Evolutionary conservation across 2,888 invertebrate genomes (phyloP), one percentile per base, ranked within the genome.

Genomic region (Scaptodrosophila latifasciaeformis): DNA sequence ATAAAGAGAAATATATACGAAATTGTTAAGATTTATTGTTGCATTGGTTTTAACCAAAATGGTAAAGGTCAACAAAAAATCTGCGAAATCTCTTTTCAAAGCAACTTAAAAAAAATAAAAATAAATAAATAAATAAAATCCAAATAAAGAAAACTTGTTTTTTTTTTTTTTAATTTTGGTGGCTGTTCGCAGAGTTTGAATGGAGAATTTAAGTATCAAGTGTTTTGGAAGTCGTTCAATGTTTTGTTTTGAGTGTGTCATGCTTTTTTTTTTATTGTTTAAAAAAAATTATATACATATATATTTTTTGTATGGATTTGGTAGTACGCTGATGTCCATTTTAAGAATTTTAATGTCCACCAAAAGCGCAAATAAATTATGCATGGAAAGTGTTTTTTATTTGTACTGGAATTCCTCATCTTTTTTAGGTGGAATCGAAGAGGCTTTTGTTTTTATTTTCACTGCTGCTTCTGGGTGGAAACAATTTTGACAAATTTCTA

Each of bases 111-210:
- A 37, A 6, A 42, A n/a, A 27, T 7, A 50, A 31, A 9, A 12
- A 24, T 18, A 42, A 51, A 12, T 37, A 50, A 35, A 29, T 19
- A 17, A 40, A 27, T 24, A 64, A 65, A 50, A 37, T n/a, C 75
- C 72, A 75, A 71, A 75, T 71, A 71, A 35, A 68, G 78, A 78
- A 72, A n/a, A 72, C 78, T 78, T 66, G 72, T 68, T 68, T 62
- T 34, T 2, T n/a, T n/a, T n/a, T n/a, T n/a, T n/a, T n/a, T n/a
- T n/a, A n/a, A n/a, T n/a, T n/a, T n/a, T n/a, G n/a, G n/a, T n/a
- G n/a, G n/a, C n/a, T n/a, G n/a, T n/a, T n/a, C n/a, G n/a, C n/a
- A n/a, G n/a, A n/a, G n/a, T n/a, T n/a, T n/a, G n/a, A n/a, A n/a
- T n/a, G n/a, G 13, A 13, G 34, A 34, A n/a, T n/a, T n/a, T n/a